Base-by-base conservation (phyloP, 2,797 vertebrate species). In the Halcyon chelicuti region DNA sequence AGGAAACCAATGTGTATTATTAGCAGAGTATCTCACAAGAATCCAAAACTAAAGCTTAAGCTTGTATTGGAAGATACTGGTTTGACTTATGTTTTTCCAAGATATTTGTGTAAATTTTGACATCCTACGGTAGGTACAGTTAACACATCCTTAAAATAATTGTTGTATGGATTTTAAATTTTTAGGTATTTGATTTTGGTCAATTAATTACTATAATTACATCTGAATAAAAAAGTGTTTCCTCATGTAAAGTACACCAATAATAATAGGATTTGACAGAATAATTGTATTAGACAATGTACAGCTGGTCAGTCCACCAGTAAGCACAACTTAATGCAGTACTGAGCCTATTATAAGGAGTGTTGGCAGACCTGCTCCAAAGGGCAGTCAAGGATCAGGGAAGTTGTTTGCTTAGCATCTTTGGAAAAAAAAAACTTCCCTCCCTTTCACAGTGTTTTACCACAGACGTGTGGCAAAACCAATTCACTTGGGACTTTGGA, bases 291-390 rank as follows among this genome's bases (percentile, higher is more conserved):
- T 91, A 90, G 89, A 29, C 62, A 60, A 73, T 25, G 60, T 91
- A 62, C 76, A 91, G 71, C 90, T 93, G 82, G 76, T 83, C 16
- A 2, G 83, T 75, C 31, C 40, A 35, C 28, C 57, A 73, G 0
- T 94, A 92, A 93, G 68, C 44, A 71, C 51, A 93, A 86, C 70
- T 70, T 90, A 90, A 90, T 90, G 51, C 91, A 63, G 31, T 76
- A 55, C 70, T 88, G 89, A 96, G 87, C 82, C 87, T 86, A 66
- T 96, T 94, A 92, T 46, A 79, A 96, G 76, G 52, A 54, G 17
- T 66, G 35, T 39, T 52, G 68, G 75, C 68, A 85, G 35, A 44
- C 29, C 35, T 93, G 22, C 37, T 86, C 37, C 51, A 73, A 91
- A 89, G 82, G 72, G 81, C 66, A 90, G 75, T 67, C 85, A 87